Evolutionary conservation across 2,888 invertebrate genomes (phyloP), one percentile per base, ranked within the genome.

Genomic region (Hypsopygia costalis): DNA sequence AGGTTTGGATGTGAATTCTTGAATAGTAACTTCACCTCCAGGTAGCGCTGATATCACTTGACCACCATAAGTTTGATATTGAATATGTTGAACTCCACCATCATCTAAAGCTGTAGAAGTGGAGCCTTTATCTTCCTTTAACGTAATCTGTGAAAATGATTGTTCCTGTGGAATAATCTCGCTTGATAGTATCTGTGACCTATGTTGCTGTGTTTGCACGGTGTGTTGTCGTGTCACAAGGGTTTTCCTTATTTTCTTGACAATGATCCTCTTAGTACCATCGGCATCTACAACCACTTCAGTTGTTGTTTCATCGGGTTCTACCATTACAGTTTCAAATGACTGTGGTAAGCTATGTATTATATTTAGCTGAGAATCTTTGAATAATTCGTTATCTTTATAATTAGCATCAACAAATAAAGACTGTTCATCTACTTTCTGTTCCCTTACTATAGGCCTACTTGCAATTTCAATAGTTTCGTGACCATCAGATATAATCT

Each of bases 251-350:
- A 94, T 69, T 74, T 94, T 95, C 51, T 91, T 93, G 0, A 95
- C 93, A 41, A 95, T 93, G 36, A 95, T 94, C 52, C 94, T 90
- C 62, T 93, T 95, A 0, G 94, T 94, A 3, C 95, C 95, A 68
- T 95, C 95, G 10, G 95, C 91, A 58, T 94, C 95, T 0, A 93
- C 91, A n/a, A 94, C 91, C 1, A 95, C 93, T 78, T 94, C 94
- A 0, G 95, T 95, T 0, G 94, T 95, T 1, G 95, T 94, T 67
- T 95, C 94, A 69, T 94, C 95, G 0, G 95, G 95, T 69, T 95
- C 95, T 0, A 94, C 92, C 68, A 95, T 92, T 3, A 95, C 90
- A 0, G 95, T 95, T 75, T 95, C 95, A 62, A 95, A 95, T 0
- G 94, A 91, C 56, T 94, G 93, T 0, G 94, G 94, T 21, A 92